Percentiles rank a stretch among this genome's conserved stretches.
Conservation (phyloP, 2,113 vertebrate genomes). For the Brachionichthys hirsutus region DNA sequence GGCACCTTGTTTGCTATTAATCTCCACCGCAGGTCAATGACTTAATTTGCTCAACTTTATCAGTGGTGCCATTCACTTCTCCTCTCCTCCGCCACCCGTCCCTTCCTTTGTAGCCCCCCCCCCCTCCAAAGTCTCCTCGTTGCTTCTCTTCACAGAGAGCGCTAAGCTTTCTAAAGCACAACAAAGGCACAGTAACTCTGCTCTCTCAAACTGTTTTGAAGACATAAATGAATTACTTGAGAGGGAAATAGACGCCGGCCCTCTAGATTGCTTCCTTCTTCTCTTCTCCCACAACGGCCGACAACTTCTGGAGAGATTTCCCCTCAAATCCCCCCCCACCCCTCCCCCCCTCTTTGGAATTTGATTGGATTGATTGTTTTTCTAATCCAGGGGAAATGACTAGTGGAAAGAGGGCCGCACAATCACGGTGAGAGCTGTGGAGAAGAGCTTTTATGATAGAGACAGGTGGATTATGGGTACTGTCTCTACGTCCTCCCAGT, state of each 20-base stretch:
- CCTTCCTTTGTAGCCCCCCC: slow-evolving; percentile 83
- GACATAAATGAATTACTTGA: slow-evolving; percentile 82
- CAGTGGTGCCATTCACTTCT: slow-evolving; percentile 85
- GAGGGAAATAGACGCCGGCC: slow-evolving; percentile 73
- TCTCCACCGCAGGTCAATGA: slow-evolving; percentile 93
- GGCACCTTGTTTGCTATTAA: slow-evolving; percentile 97
- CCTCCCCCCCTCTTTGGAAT: slow-evolving; percentile 8
- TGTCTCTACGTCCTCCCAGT: no score
- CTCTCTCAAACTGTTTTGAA: slow-evolving; percentile 79
- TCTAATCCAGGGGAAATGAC: slow-evolving; percentile 80
- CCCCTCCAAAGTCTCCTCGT: slow-evolving; percentile 81
- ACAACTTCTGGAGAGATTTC: slow-evolving; percentile 78
- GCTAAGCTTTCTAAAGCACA: slow-evolving; percentile 76
- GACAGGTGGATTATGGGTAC: neutral
- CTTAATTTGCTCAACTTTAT: slow-evolving; percentile 94
- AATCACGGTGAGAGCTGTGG: slow-evolving; percentile 60
- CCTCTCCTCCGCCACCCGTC: slow-evolving; percentile 72
- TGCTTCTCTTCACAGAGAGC: slow-evolving; percentile 76
- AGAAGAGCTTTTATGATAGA: neutral
- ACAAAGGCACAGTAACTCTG: slow-evolving; percentile 79
- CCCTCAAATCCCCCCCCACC: slow-evolving; percentile 57
- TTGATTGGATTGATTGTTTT: slow-evolving; percentile 81
- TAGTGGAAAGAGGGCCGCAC: slow-evolving; percentile 66
- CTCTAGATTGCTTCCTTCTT: slow-evolving; percentile 62
- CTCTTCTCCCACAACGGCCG: slow-evolving; percentile 52